Evolutionary conservation across 2,113 vertebrate genomes (phyloP), one percentile per base, ranked within the genome.

Genomic region (Nansenia antarctica): DNA sequence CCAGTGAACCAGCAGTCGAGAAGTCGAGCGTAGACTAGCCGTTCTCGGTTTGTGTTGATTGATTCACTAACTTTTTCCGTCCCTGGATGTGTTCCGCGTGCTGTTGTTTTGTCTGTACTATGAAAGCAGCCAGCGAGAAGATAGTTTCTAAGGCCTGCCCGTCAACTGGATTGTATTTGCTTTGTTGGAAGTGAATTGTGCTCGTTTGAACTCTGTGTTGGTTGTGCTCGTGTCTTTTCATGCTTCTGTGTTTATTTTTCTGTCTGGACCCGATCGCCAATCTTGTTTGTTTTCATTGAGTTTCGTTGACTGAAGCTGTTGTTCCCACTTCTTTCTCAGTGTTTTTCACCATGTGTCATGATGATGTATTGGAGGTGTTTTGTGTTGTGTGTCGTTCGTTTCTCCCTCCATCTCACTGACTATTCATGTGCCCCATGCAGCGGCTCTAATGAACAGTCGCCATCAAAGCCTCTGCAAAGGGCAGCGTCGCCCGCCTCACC

Each of bases 401-500:
- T 45, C 26, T 49, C 3, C 24, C n/a, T 68, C 9, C 67, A 30
- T 64, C 42, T 54, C 39, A 62, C 15, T 32, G 32, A 59, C 47
- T 77, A 27, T 60, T 70, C n/a, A 59, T 72, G 37, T 24, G n/a
- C 76, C 69, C 66, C 67, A 14, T 82, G 62, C 78, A 90, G 86
- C 3, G 62, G 26, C 39, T 76, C 69, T 85, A 76, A 82, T 84
- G 78, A 86, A 49, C 75, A 70, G 37, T 26, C 78, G 39, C 71
- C 85, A 78, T 87, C 82, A 86, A 81, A 88, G 70, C 61, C 58
- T 47, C 47, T 65, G 69, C 47, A 87, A 83, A 85, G 85, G 71
- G 76, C 80, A 80, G 31, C 62, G n/a, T n/a, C n/a, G n/a, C n/a
- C n/a, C 8, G 15, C 65, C n/a, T 73, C 76, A 15, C 70, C 79